A percentile compares a stretch with the other conserved stretches of the same genome.
These are phyloP conservation scores for Latrodectus elegans DNA, from an alignment of 2,888 invertebrate species.

Conservation along the genomic window DNA sequence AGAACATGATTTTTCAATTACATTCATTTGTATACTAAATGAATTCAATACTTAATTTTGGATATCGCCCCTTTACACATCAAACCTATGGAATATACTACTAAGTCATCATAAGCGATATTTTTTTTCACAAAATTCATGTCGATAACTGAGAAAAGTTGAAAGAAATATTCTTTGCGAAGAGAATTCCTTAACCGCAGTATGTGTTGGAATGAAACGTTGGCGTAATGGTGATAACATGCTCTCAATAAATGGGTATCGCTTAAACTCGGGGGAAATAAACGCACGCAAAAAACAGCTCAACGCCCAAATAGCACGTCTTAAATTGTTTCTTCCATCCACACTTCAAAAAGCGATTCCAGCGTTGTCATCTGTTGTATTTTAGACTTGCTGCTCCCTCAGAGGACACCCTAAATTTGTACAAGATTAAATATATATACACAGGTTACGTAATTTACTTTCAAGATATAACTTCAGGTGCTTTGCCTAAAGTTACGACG, in stretches of 20 bases:
- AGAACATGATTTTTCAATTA: no score
- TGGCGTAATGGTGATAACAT: conserved; percentile 52
- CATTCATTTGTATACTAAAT: neutral
- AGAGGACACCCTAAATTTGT: conserved; percentile 15
- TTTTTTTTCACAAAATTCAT: conserved; percentile 24
- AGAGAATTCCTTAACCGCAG: conserved; percentile 54
- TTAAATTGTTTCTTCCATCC: conserved; percentile 57
- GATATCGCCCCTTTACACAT: conserved; percentile 7
- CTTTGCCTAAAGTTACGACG: conserved; percentile 17
- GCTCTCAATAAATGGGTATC: conserved; percentile 46
- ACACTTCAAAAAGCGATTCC: conserved; percentile 56
- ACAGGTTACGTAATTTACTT: conserved; percentile 47
- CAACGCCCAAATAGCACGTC: conserved; percentile 38
- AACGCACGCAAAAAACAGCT: conserved; percentile 25
- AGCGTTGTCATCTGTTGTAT: conserved; percentile 23
- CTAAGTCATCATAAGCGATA: conserved; percentile 46
- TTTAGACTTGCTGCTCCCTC: conserved; percentile 36
- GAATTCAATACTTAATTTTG: conserved; percentile 14
- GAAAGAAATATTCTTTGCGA: conserved; percentile 27
- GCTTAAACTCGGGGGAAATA: conserved; percentile 49
- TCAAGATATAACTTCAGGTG: conserved; percentile 41
- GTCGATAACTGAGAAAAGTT: conserved; percentile 5
- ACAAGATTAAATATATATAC: conserved; percentile 15
- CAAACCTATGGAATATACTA: conserved; percentile 30
- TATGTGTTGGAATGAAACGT: conserved; percentile 14